Conservation (phyloP, 2,797 vertebrate species). For the Chaunax sp. region DNA sequence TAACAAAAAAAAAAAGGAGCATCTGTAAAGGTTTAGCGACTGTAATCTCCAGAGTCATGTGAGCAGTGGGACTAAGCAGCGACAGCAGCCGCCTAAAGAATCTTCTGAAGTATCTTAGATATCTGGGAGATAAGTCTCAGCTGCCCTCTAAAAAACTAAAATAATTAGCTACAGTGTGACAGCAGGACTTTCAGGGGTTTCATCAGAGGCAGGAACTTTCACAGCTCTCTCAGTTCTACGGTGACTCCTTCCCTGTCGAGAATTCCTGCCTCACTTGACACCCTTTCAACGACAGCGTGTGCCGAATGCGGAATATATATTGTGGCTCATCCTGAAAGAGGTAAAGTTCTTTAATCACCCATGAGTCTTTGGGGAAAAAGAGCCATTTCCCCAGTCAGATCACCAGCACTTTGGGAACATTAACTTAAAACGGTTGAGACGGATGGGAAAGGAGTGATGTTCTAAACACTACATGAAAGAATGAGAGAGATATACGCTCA, state of each 20-base stretch:
- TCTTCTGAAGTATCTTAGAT: slow-evolving; percentile 31
- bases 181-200: slow-evolving; percentile 9
- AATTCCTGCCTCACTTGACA: slow-evolving; percentile 27
- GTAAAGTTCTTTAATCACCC: slow-evolving; percentile 43
- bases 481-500: not conserved
- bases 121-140: slow-evolving; percentile 36
- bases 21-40: slow-evolving; percentile 5
- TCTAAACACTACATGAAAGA: not conserved
- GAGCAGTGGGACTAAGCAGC: slow-evolving; percentile 19
- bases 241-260: slow-evolving; percentile 20
- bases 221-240: not conserved
- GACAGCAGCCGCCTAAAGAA: slow-evolving; percentile 17
- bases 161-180: slow-evolving; percentile 9
- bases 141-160: slow-evolving; percentile 1
- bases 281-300: slow-evolving; percentile 8
- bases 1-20: not conserved
- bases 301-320: slow-evolving; percentile 38
- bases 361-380: slow-evolving; percentile 22
- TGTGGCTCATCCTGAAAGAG: slow-evolving; percentile 41
- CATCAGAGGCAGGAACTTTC: slow-evolving; percentile 19
- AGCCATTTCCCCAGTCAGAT: slow-evolving; percentile 26
- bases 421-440: slow-evolving; percentile 18
- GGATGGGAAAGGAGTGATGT: slow-evolving; percentile 12
- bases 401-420: slow-evolving; percentile 26
- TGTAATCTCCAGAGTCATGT: slow-evolving; percentile 30